These are phyloP conservation scores for Alloplasta piceator DNA, from an alignment of 2,888 invertebrate species.

Conservation along the genomic window DNA sequence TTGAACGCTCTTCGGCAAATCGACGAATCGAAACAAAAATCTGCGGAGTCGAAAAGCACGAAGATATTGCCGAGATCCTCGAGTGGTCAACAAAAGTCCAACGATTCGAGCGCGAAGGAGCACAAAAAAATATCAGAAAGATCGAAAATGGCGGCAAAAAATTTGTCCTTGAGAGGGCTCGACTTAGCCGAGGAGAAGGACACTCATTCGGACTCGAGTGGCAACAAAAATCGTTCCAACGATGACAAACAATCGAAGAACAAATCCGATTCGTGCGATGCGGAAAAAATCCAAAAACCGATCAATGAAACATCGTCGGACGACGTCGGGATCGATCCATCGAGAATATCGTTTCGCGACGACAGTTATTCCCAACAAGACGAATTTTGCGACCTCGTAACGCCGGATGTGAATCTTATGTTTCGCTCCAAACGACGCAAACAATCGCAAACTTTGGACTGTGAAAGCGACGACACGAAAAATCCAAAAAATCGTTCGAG, in stretches of 20 bases:
- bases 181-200: slow-evolving; percentile 76
- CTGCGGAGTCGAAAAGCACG: slow-evolving; percentile 55
- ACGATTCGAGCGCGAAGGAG: slow-evolving; percentile 67
- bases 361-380: slow-evolving; percentile 76
- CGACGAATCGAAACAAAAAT: slow-evolving; percentile 75
- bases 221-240: slow-evolving; percentile 55
- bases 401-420: slow-evolving; percentile 79
- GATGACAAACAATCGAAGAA: slow-evolving; percentile 65
- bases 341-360: slow-evolving; percentile 80
- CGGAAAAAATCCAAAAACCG: slow-evolving; percentile 22
- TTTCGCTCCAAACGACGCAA: slow-evolving; percentile 76
- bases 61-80: slow-evolving; percentile 61
- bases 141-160: slow-evolving; percentile 71
- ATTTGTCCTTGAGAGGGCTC: slow-evolving; percentile 69
- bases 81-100: slow-evolving; percentile 64
- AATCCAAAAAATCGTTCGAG: slow-evolving; percentile 23
- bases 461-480: slow-evolving; percentile 41
- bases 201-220: slow-evolving; percentile 70
- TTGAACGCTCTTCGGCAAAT: slow-evolving; percentile 67
- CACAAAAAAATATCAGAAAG: slow-evolving; percentile 74
- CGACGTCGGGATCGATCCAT: slow-evolving; percentile 76
- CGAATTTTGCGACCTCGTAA: slow-evolving; percentile 79
- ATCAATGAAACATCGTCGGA: slow-evolving; percentile 70
- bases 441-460: not conserved
- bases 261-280: slow-evolving; percentile 56